These are phyloP conservation scores for Drosophila putrida DNA, from an alignment of 2,888 invertebrate genomes.

Conservation along the genomic window DNA sequence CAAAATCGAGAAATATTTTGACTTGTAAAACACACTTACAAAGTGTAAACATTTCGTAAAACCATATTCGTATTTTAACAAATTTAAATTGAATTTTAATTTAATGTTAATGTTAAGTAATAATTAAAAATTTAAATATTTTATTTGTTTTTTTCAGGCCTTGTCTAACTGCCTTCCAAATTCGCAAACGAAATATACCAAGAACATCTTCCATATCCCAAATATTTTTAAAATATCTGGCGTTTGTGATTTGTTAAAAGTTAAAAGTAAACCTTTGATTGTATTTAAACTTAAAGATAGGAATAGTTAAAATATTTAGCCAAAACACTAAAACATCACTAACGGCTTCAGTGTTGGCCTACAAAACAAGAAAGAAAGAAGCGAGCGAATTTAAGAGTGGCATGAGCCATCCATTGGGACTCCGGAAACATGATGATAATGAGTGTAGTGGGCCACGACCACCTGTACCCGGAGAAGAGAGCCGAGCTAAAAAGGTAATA, in stretches of 20 bases:
- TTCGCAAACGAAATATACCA: constrained; percentile 74
- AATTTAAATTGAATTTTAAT: too few species aligned
- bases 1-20: too few species aligned
- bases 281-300: constrained; percentile 55
- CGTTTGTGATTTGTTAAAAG: constrained; percentile 81
- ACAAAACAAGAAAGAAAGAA: constrained; percentile 3
- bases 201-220: constrained; percentile 84
- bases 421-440: constrained; percentile 85
- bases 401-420: constrained; percentile 85
- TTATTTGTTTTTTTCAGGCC: constrained; percentile 78
- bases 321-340: constrained; percentile 21
- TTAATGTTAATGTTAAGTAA: neutral
- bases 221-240: constrained; percentile 83
- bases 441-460: constrained; percentile 89
- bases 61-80: too few species aligned
- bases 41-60: too few species aligned
- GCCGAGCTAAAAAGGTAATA: constrained; percentile 85
- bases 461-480: constrained; percentile 92
- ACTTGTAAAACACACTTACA: too few species aligned
- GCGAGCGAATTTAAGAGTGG: constrained; percentile 75
- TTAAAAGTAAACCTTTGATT: constrained; percentile 46
- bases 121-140: neutral
- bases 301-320: constrained; percentile 51
- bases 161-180: constrained; percentile 86
- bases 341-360: constrained; percentile 29